Conservation (phyloP, 2,888 invertebrate species). For the Rhogogaster chlorosoma region DNA sequence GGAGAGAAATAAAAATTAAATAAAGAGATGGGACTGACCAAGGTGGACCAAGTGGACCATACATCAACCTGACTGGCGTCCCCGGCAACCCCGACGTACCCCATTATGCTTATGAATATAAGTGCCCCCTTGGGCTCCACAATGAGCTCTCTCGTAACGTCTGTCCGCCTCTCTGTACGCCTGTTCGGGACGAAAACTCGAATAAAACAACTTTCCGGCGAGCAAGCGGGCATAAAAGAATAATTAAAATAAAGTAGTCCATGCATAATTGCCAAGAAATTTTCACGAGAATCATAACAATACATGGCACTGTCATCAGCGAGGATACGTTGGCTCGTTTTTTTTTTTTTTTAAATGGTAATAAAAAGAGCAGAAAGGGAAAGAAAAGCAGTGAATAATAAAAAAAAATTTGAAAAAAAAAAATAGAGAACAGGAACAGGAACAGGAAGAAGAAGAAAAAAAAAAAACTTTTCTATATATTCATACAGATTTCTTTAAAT, state of each 20-base stretch:
- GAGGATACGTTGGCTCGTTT: conserved; percentile 4
- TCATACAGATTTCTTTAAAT: not conserved
- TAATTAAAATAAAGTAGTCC: conserved; percentile 64
- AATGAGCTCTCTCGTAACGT: conserved; percentile 62
- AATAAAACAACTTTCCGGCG: conserved; percentile 49
- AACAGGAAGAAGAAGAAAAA: not conserved
- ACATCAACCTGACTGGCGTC: conserved; percentile 43
- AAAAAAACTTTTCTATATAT: not conserved
- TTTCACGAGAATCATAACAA: conserved; percentile 49
- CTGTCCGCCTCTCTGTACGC: conserved; percentile 51
- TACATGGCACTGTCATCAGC: conserved; percentile 18
- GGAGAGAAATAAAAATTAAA: not conserved
- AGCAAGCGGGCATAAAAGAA: conserved; percentile 63
- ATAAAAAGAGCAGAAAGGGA: not conserved
- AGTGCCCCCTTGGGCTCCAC: conserved; percentile 70
- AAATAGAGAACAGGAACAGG: not conserved
- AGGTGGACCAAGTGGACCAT: conserved; percentile 51
- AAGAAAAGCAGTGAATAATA: not conserved
- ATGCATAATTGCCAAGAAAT: conserved; percentile 64
- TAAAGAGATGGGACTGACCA: conserved; percentile 32
- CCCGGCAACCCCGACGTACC: conserved; percentile 52
- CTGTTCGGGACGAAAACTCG: conserved; percentile 49
- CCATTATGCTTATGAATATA: conserved; percentile 76
- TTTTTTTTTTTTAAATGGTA: not conserved
- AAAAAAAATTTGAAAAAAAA: conserved; percentile 13